Evolutionary conservation across 2,888 invertebrate genomes (phyloP).

Genomic region (Coleophora flavipennella): DNA sequence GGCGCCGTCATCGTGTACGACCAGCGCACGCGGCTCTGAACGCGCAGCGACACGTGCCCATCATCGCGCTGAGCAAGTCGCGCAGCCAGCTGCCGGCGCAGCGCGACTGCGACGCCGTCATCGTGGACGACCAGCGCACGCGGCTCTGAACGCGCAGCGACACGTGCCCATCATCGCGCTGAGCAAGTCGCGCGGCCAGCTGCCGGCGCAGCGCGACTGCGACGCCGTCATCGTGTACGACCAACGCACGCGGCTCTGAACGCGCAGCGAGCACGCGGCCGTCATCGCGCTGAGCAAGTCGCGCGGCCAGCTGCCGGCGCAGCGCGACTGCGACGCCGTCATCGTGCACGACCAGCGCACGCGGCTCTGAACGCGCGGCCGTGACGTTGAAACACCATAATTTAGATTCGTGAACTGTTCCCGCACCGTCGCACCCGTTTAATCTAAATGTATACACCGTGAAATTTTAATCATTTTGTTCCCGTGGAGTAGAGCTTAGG

Average conservation of each 20-base stretch:
- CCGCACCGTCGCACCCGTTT: too few relatives aligned
- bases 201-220: too few relatives aligned
- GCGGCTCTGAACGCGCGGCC: constrained; percentile 75
- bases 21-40: constrained; percentile 81
- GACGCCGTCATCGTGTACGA: too few relatives aligned
- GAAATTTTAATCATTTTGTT: too few relatives aligned
- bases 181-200: too few relatives aligned
- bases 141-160: constrained; percentile 69
- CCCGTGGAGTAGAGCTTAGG: too few relatives aligned
- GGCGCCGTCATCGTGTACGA: constrained; percentile 88
- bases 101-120: constrained; percentile 79
- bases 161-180: too few relatives aligned
- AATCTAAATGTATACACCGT: too few relatives aligned
- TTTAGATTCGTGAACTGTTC: too few relatives aligned
- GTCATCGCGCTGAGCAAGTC: constrained; percentile 85
- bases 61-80: constrained; percentile 84
- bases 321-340: constrained; percentile 78
- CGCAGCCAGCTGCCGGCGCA: constrained; percentile 74
- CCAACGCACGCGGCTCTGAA: constrained; percentile 84
- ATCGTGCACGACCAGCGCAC: constrained; percentile 88
- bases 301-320: constrained; percentile 74
- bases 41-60: constrained; percentile 50
- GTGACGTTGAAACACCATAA: too few relatives aligned
- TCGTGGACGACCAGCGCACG: constrained; percentile 86
- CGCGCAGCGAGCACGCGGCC: constrained; percentile 87